Evolutionary conservation across 2,113 vertebrate genomes (phyloP).

Genomic region (Candoia aspera): DNA sequence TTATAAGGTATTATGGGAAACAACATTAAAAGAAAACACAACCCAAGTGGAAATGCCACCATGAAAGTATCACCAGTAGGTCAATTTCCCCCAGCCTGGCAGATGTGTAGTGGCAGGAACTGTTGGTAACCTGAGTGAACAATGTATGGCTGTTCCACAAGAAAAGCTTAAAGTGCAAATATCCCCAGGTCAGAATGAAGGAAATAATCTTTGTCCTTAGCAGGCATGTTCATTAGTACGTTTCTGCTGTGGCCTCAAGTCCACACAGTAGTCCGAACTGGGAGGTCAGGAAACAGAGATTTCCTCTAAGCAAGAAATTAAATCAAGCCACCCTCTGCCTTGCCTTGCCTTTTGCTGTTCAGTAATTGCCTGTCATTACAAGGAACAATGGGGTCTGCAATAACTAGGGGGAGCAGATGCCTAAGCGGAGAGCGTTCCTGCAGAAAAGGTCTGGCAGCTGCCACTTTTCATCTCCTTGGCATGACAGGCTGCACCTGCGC

Average conservation of each 20-base stretch:
- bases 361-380: slow-evolving; percentile 8
- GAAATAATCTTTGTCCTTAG: too few species aligned
- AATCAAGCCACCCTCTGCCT: not conserved
- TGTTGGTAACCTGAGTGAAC: not conserved
- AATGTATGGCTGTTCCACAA: not conserved
- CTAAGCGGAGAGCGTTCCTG: not conserved
- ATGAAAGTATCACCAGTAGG: not conserved
- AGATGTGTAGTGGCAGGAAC: too few species aligned
- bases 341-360: slow-evolving; percentile 17
- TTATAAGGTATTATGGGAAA: not conserved
- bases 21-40: not conserved
- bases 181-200: not conserved
- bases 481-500: not conserved
- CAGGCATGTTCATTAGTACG: not conserved
- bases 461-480: not conserved
- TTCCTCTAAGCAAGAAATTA: not conserved
- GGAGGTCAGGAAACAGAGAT: not conserved
- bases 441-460: slow-evolving; percentile 3
- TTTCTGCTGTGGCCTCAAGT: not conserved
- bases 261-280: not conserved
- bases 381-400: slow-evolving; percentile 3
- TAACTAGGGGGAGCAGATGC: not conserved
- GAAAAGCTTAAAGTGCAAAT: not conserved
- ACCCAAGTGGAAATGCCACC: not conserved
- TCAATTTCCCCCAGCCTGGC: not conserved